phyloP scores from a whole-genome alignment of 2,797 vertebrate genomes.

The Hozukius guyotensis region DNA sequence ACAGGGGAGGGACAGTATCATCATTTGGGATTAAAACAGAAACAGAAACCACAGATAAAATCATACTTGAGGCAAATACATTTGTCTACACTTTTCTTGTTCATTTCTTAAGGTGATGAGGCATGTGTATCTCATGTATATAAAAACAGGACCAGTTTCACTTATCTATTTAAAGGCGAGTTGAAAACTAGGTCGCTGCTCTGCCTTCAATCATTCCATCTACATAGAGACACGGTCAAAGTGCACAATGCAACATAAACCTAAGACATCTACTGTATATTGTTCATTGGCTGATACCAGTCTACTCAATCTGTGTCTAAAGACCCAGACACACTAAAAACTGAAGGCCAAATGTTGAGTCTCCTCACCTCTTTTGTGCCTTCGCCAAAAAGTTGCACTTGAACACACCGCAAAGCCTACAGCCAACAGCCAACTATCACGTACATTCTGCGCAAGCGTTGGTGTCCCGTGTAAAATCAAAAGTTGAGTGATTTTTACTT shows the following conservation, averaged over 20 bases:
- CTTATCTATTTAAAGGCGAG: neutral
- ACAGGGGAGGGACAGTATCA: constrained; percentile 12
- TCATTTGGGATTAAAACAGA: constrained; percentile 11
- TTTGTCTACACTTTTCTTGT: neutral
- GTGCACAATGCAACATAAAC: neutral
- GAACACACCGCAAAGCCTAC: no score
- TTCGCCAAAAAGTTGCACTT: no score
- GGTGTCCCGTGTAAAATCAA: neutral
- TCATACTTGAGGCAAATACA: neutral
- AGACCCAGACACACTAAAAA: no score
- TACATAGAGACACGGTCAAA: neutral
- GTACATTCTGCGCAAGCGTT: no score
- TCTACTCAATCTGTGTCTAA: no score
- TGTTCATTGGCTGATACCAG: no score
- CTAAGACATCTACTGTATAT: no score
- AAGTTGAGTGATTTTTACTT: neutral
- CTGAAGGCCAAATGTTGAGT: no score
- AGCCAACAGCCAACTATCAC: no score
- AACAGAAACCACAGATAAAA: neutral
- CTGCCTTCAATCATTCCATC: neutral
- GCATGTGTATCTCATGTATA: neutral
- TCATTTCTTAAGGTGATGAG: neutral
- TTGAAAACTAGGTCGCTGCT: neutral
- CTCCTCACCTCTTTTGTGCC: no score
- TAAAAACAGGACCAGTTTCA: neutral